A percentile compares a stretch with the other conserved stretches of the same genome.
Evolutionary conservation across 2,888 invertebrate species (phyloP).

Genomic region (Alentia gelatinosa): DNA sequence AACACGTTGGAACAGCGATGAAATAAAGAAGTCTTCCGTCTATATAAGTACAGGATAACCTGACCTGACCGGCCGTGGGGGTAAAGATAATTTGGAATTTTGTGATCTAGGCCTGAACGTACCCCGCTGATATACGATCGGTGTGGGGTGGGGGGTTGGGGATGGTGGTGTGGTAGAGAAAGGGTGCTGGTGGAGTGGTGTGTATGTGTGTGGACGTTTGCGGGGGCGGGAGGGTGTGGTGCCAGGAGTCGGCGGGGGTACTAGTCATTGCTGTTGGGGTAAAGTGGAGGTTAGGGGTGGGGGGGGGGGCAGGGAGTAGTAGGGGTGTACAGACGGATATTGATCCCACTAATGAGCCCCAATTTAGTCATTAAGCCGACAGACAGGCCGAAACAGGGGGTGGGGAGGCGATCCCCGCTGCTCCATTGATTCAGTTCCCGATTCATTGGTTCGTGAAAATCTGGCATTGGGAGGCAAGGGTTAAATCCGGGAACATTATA

Average conservation of each 20-base stretch:
- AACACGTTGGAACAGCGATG: too few relatives aligned
- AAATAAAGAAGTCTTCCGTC: too few relatives aligned
- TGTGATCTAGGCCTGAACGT: background rate
- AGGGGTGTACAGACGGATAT: slow-evolving; percentile 12
- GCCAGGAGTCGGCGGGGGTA: background rate
- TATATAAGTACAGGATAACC: too few relatives aligned
- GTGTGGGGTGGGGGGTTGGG: background rate
- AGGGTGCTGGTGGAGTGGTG: background rate
- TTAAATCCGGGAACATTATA: too few relatives aligned
- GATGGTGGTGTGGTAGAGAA: background rate
- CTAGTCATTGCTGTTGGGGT: too few relatives aligned
- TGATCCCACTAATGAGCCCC: slow-evolving; percentile 43
- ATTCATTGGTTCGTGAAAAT: background rate
- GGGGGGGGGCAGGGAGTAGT: background rate
- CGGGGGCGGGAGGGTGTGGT: background rate
- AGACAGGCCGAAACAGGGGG: slow-evolving; percentile 16
- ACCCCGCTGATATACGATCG: background rate
- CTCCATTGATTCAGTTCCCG: slow-evolving; percentile 5
- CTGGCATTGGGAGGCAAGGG: background rate
- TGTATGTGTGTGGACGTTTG: background rate
- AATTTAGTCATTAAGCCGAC: slow-evolving; percentile 37
- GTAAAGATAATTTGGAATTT: too few relatives aligned
- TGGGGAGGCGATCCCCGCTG: background rate
- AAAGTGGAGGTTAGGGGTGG: background rate
- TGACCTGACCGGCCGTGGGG: too few relatives aligned